Conservation (phyloP, 1,140 invertebrate genomes). For the Drosophila rhopaloa region DNA sequence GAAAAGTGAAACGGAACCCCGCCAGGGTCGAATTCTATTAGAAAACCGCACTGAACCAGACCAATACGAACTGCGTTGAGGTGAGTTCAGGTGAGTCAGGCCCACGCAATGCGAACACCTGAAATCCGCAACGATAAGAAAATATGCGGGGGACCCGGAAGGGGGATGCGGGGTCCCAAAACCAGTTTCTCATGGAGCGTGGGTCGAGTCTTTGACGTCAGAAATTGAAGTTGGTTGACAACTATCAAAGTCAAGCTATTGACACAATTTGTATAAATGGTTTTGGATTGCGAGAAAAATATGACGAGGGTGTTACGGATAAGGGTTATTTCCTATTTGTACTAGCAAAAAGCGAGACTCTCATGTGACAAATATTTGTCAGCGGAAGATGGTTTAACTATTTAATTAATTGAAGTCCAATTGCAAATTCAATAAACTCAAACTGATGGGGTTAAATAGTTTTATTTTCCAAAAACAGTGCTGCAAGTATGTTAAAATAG, state of each 20-base stretch:
- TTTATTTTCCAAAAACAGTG: not conserved
- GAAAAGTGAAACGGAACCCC: constrained; percentile 79
- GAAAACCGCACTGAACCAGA: constrained; percentile 32
- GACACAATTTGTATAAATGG: constrained; percentile 34
- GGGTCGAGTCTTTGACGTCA: constrained; percentile 63
- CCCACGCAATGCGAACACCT: constrained; percentile 75
- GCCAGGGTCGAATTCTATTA: constrained; percentile 58
- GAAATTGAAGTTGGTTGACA: constrained; percentile 52
- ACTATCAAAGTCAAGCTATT: constrained; percentile 29
- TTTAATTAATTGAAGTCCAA: constrained; percentile 9
- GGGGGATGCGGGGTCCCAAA: constrained; percentile 20
- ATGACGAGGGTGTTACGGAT: constrained; percentile 2
- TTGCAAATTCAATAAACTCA: constrained; percentile 8
- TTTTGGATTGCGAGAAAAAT: not conserved
- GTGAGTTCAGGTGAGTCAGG: constrained; percentile 69
- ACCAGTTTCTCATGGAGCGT: constrained; percentile 68
- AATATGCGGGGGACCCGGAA: constrained; percentile 5
- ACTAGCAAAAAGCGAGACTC: not conserved
- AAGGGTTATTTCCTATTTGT: constrained; percentile 20
- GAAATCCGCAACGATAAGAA: constrained; percentile 72
- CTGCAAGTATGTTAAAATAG: too few species aligned
- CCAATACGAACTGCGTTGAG: constrained; percentile 8
- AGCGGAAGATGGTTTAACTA: constrained; percentile 6
- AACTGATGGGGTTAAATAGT: not conserved
- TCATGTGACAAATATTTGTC: constrained; percentile 24